Base-by-base conservation (phyloP, 2,113 vertebrate genomes). In the Elephantulus edwardii region DNA sequence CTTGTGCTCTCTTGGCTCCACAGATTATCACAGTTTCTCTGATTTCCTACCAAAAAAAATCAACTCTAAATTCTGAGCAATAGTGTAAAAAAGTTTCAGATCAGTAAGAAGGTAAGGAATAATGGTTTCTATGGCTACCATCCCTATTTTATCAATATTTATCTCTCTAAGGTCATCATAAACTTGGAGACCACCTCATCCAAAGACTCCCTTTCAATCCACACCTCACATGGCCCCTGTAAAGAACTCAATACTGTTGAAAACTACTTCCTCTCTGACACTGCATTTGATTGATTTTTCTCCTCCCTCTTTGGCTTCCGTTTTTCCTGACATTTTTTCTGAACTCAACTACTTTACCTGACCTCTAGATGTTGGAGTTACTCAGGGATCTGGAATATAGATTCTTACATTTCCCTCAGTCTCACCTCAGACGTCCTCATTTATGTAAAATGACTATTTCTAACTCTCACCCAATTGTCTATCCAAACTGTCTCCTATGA, bases 191-290 rank as follows among this genome's bases (percentile, higher is more conserved):
- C 5, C 0, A 17, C 19, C 8, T 81, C 46, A 54, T 30, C 5
- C 44, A 62, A 92, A 81, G 60, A 35, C 3, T 2, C 0, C 1
- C 48, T 60, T 78, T 38, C 12, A 33, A 24, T 68, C 0, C 6
- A 13, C 20, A 68, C 3, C 56, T 56, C 7, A 5, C 40, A 10
- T 86, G n/a, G 33, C 1, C 1, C 46, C 40, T 48, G 17, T 28
- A 35, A 60, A 92, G 16, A 10, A 12, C 80, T 54, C 6, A 7
- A 3, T 20, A 8, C 14, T 54, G n/a, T 48, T 66, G 42, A 30
- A 52, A 66, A 48, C 5, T 7, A 44, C 11, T 6, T 70, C 0
- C 3, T n/a, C 8, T 3, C 0, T 17, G 3, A 2, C 6, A 42
- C 11, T 22, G 12, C 1, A 7, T 13, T n/a, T 26, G 6, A 19